These are phyloP conservation scores for Zapornia atra DNA, from an alignment of 2,113 vertebrate species.

Conservation along the genomic window DNA sequence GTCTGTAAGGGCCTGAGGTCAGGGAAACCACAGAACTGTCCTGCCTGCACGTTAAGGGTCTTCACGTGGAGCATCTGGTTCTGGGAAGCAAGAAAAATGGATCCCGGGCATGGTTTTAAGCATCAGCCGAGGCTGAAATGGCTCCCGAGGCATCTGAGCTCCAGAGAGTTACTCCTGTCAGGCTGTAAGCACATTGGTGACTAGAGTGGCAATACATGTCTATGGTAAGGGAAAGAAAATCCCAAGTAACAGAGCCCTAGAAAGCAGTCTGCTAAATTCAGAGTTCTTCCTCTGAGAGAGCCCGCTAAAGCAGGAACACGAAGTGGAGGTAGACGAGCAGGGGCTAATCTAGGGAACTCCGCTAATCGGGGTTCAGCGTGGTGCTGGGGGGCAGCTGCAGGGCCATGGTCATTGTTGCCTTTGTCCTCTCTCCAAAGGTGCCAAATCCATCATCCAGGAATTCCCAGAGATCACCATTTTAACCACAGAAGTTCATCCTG, in stretches of 20 bases:
- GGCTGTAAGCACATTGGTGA: not conserved
- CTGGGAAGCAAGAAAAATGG: not conserved
- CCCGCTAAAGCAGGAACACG: not conserved
- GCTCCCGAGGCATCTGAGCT: not conserved
- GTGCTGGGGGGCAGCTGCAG: not conserved
- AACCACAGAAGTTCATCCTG: conserved; percentile 94
- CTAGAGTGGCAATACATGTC: accelerated
- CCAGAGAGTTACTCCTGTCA: not conserved
- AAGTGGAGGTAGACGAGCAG: not conserved
- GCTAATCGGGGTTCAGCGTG: accelerated
- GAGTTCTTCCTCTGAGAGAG: not conserved
- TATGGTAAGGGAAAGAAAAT: not conserved
- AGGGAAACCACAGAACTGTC: not conserved
- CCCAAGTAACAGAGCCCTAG: not conserved
- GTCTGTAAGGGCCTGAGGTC: not conserved
- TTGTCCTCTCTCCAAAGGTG: conserved; percentile 79
- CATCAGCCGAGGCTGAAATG: not conserved
- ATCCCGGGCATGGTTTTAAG: not conserved
- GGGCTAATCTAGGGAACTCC: not conserved
- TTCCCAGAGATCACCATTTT: conserved; percentile 97
- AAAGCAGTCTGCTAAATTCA: not conserved
- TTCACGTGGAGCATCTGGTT: not conserved
- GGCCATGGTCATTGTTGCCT: not conserved
- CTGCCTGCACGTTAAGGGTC: not conserved
- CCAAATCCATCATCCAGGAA: conserved; percentile 95